These are phyloP conservation scores for Metallyticus violacea DNA, from an alignment of 2,888 invertebrate species.

Conservation along the genomic window DNA sequence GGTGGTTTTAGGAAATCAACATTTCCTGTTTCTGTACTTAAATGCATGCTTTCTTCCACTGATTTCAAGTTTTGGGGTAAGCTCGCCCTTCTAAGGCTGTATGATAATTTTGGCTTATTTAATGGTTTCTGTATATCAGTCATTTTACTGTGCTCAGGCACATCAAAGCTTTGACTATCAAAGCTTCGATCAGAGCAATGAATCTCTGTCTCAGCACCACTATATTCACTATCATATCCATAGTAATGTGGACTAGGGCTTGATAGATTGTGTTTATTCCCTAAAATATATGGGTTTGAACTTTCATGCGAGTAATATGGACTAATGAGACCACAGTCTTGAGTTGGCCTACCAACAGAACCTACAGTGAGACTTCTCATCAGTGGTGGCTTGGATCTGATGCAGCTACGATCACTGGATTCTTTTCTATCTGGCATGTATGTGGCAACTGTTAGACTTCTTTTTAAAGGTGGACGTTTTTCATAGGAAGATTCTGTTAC, in stretches of 20 bases:
- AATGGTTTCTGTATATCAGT: background rate
- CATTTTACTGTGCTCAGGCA: background rate
- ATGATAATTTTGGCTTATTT: background rate
- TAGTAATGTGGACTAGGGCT: constrained; percentile 44
- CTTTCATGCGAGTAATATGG: background rate
- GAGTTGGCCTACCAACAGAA: background rate
- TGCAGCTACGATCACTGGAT: background rate
- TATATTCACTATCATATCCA: constrained; percentile 55
- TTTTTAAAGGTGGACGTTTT: background rate
- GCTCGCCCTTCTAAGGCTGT: background rate
- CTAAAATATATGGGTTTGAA: background rate
- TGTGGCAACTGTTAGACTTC: background rate
- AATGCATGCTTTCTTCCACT: background rate
- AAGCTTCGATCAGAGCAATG: constrained; percentile 46
- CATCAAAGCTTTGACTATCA: constrained; percentile 41
- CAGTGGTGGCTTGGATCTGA: background rate
- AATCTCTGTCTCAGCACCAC: constrained; percentile 54
- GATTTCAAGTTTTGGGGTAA: background rate
- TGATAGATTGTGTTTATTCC: background rate
- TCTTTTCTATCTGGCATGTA: background rate
- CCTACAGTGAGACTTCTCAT: background rate
- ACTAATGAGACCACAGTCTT: background rate
- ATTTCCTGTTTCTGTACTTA: background rate
- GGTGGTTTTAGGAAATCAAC: background rate
- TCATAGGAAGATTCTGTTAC: background rate